These are phyloP conservation scores for Hapalemur alaotrensis DNA, from an alignment of 2,797 vertebrate genomes.

Conservation along the genomic window DNA sequence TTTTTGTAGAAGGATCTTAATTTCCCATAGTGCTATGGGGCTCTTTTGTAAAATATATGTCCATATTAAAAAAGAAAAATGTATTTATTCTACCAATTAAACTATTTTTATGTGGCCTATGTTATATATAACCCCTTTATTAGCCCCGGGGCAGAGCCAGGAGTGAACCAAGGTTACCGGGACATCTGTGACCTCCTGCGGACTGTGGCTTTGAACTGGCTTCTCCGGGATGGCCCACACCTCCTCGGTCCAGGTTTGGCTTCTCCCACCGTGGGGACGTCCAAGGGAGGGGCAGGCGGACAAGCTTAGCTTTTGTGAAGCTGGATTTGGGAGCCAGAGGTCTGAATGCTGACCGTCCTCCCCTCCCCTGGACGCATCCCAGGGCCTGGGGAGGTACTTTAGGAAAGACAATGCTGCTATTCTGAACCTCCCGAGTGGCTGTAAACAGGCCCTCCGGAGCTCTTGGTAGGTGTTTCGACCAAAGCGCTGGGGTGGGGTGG, in stretches of 20 bases:
- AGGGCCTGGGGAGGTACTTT: neutral
- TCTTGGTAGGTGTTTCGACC: slow-evolving; percentile 30
- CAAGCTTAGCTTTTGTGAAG: slow-evolving; percentile 63
- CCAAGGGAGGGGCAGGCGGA: neutral
- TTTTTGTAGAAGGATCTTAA: slow-evolving; percentile 91
- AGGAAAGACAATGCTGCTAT: slow-evolving; percentile 75
- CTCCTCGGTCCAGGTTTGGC: neutral
- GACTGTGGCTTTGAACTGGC: neutral
- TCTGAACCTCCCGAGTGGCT: slow-evolving; percentile 48
- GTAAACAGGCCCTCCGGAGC: slow-evolving; percentile 37
- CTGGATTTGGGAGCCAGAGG: slow-evolving; percentile 53
- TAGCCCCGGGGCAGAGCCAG: slow-evolving; percentile 80
- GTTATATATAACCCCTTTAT: slow-evolving; percentile 84
- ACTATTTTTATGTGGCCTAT: slow-evolving; percentile 94
- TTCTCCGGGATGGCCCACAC: neutral
- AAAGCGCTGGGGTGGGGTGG: neutral
- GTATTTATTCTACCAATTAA: slow-evolving; percentile 99
- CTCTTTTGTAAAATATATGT: slow-evolving; percentile 97
- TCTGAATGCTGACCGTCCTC: neutral
- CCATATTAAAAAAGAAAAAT: slow-evolving; percentile 95
- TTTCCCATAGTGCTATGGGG: slow-evolving; percentile 92
- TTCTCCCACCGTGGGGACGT: neutral
- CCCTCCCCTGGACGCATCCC: neutral
- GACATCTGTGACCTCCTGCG: neutral
- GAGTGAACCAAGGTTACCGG: slow-evolving; percentile 81